Evolutionary conservation across 1,140 invertebrate genomes (phyloP).

Genomic region (Campodea augens): DNA sequence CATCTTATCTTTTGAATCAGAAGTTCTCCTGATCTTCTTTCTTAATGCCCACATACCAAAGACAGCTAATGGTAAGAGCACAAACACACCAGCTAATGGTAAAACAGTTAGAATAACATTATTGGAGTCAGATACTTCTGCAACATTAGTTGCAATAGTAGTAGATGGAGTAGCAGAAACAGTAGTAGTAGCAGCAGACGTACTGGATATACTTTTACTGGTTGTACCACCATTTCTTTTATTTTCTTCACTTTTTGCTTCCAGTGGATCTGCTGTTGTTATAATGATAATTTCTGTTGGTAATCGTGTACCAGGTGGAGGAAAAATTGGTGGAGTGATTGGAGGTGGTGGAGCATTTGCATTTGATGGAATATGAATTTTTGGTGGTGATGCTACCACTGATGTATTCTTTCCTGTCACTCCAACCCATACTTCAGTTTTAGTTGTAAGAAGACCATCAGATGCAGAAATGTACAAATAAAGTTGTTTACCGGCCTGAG

Average conservation of each 20-base stretch:
- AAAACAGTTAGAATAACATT: not conserved
- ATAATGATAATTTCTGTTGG: constrained; percentile 17
- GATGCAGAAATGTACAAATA: constrained; percentile 47
- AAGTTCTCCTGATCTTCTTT: too few species aligned
- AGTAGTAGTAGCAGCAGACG: not conserved
- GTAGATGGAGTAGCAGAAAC: not conserved
- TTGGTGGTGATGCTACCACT: constrained; percentile 12
- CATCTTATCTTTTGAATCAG: too few species aligned
- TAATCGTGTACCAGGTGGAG: constrained; percentile 17
- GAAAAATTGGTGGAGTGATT: constrained; percentile 14
- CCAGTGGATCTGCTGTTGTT: not conserved
- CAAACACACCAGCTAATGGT: not conserved
- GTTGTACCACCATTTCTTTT: constrained; percentile 18
- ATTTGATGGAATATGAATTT: constrained; percentile 9
- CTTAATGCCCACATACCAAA: not conserved
- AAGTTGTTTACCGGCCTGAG: constrained; percentile 43
- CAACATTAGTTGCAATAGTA: not conserved
- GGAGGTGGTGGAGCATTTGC: not conserved
- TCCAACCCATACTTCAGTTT: constrained; percentile 46
- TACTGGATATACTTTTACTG: not conserved
- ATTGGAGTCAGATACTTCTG: not conserved
- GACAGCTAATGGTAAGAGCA: not conserved
- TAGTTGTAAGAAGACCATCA: constrained; percentile 41
- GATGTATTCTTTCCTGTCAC: constrained; percentile 7
- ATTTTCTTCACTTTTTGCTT: not conserved